Evolutionary conservation across 2,113 vertebrate genomes (phyloP).

Genomic region (Pterocles gutturalis): DNA sequence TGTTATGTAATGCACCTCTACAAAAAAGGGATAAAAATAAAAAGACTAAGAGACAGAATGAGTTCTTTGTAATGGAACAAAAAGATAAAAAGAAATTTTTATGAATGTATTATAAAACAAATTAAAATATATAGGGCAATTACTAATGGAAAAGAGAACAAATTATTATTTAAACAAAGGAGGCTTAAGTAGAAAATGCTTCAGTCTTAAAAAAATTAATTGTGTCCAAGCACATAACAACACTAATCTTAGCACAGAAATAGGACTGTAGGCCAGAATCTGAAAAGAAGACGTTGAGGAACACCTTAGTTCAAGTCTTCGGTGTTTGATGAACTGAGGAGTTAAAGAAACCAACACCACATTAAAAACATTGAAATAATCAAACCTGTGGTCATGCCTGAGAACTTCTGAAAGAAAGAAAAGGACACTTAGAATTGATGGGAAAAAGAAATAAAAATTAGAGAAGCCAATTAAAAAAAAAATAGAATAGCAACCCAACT

Average conservation of each 20-base stretch:
- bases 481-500: neutral
- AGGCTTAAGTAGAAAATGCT: neutral
- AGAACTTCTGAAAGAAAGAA: neutral
- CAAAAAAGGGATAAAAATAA: conserved; percentile 11
- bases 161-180: conserved; percentile 11
- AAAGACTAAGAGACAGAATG: neutral
- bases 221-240: neutral
- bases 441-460: neutral
- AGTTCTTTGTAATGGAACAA: neutral
- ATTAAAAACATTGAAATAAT: neutral
- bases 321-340: neutral
- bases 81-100: neutral
- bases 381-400: neutral
- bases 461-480: neutral
- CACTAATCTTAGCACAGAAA: neutral
- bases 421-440: neutral
- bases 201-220: neutral
- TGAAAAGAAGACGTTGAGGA: neutral
- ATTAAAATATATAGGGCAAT: conserved; percentile 36
- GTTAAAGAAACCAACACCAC: neutral
- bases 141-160: neutral
- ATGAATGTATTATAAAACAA: neutral
- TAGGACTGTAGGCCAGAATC: neutral
- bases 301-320: neutral
- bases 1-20: neutral